A percentile compares a stretch with the other conserved stretches of the same genome.
Conservation (phyloP, 53 echinoderm and acorn worm species). For the Mesocentrotus franciscanus region DNA sequence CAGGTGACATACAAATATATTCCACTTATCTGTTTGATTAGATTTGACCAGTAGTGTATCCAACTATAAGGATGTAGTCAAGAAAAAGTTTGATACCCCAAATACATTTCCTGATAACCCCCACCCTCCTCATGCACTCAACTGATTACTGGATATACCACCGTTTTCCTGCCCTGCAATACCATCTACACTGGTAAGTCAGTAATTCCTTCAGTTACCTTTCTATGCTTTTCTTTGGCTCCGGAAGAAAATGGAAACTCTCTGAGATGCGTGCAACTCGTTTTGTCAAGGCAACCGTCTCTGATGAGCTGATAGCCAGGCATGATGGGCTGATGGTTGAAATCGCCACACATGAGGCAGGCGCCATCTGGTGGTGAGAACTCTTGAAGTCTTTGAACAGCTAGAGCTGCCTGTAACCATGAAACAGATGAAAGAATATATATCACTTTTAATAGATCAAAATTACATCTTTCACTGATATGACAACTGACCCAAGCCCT, state of each 20-base stretch:
- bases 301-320: constrained; percentile 73
- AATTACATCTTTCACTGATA: background rate
- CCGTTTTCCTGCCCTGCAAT: background rate
- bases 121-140: no score
- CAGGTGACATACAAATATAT: no score
- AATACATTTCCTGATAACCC: no score
- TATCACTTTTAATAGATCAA: background rate
- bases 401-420: constrained; percentile 40
- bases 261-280: constrained; percentile 46
- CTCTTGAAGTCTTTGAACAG: constrained; percentile 17
- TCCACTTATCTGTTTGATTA: no score
- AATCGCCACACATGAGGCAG: constrained; percentile 73
- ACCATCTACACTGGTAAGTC: background rate
- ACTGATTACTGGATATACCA: no score
- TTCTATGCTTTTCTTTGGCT: background rate
- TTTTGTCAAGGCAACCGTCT: constrained; percentile 55
- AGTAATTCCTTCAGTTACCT: background rate
- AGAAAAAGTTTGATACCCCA: no score
- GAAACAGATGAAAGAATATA: background rate
- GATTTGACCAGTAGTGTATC: no score
- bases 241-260: constrained; percentile 12
- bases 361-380: constrained; percentile 42
- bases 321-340: constrained; percentile 71
- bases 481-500: no score
- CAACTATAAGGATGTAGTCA: no score